A percentile compares a stretch with the other conserved stretches of the same genome.
Conservation (phyloP, 2,888 invertebrate genomes). For the Temnothorax unifasciatus region DNA sequence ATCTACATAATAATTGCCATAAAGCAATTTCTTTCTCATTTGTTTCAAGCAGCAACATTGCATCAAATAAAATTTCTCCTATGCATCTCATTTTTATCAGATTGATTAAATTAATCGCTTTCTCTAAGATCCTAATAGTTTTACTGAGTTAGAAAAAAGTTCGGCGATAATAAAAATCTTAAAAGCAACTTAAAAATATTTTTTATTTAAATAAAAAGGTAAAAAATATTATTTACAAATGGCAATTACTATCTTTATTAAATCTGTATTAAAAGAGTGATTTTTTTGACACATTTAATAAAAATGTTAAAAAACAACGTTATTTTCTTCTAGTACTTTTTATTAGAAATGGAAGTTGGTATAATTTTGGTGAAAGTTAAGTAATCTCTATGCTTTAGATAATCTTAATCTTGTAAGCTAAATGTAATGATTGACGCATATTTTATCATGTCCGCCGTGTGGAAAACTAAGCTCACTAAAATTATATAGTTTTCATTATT, state of each 20-base stretch:
- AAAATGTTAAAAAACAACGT: conserved; percentile 12
- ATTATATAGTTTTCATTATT: background rate
- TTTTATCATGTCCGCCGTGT: background rate
- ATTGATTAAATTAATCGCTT: background rate
- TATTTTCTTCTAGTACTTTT: background rate
- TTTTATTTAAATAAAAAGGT: background rate
- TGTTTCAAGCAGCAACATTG: background rate
- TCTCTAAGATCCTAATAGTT: background rate
- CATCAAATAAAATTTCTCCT: background rate
- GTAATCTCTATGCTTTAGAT: background rate
- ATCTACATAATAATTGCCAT: background rate
- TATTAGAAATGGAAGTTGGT: background rate
- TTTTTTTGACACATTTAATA: conserved; percentile 17
- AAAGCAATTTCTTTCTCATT: background rate
- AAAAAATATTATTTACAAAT: background rate
- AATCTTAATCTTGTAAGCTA: background rate
- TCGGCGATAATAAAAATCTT: background rate
- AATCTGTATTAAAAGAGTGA: conserved; percentile 3
- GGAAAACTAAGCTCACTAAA: conserved; percentile 8
- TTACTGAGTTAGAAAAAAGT: background rate
- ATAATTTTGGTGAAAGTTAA: background rate
- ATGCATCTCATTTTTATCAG: background rate
- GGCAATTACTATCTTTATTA: too few species aligned
- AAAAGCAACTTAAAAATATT: conserved; percentile 5
- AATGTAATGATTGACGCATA: background rate